Percentiles rank a stretch among this genome's conserved stretches.
Evolutionary conservation across 2,888 invertebrate species (phyloP).

Genomic region (Lamproptera curius): DNA sequence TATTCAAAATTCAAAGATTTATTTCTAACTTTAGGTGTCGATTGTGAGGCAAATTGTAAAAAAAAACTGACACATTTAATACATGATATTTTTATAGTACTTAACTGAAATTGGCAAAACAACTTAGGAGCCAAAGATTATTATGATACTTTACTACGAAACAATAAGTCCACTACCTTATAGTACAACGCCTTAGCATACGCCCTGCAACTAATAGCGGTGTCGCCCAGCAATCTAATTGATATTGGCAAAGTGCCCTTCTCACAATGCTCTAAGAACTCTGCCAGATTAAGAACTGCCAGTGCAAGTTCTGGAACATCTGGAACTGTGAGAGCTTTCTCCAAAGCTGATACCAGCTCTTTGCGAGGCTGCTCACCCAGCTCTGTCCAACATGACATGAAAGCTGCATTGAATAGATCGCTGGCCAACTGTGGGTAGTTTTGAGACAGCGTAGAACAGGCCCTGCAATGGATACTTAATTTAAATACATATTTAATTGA

Average conservation of each 20-base stretch:
- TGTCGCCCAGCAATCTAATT: slow-evolving; percentile 90
- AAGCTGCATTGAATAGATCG: slow-evolving; percentile 98
- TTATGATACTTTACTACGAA: background rate
- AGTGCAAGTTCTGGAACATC: slow-evolving; percentile 97
- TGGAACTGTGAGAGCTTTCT: slow-evolving; percentile 92
- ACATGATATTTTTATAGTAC: too few relatives aligned
- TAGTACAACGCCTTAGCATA: slow-evolving; percentile 82
- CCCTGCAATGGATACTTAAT: slow-evolving; percentile 65
- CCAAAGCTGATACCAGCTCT: slow-evolving; percentile 90
- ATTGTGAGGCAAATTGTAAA: too few relatives aligned
- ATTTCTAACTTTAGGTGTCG: too few relatives aligned
- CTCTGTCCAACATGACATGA: slow-evolving; percentile 99
- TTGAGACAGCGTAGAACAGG: slow-evolving; percentile 94
- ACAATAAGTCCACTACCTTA: too few relatives aligned
- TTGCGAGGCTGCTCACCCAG: slow-evolving; percentile 88
- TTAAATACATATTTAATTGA: background rate
- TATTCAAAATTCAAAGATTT: too few relatives aligned
- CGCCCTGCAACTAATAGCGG: slow-evolving; percentile 94
- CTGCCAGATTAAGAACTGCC: slow-evolving; percentile 96
- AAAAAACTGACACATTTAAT: too few relatives aligned
- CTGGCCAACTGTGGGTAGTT: slow-evolving; percentile 95
- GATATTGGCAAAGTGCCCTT: slow-evolving; percentile 95
- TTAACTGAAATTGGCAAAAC: background rate
- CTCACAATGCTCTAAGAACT: slow-evolving; percentile 99
- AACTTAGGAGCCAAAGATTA: background rate